Evolutionary conservation across 1,140 invertebrate genomes (phyloP).

Genomic region (Drosophila malerkotliana): DNA sequence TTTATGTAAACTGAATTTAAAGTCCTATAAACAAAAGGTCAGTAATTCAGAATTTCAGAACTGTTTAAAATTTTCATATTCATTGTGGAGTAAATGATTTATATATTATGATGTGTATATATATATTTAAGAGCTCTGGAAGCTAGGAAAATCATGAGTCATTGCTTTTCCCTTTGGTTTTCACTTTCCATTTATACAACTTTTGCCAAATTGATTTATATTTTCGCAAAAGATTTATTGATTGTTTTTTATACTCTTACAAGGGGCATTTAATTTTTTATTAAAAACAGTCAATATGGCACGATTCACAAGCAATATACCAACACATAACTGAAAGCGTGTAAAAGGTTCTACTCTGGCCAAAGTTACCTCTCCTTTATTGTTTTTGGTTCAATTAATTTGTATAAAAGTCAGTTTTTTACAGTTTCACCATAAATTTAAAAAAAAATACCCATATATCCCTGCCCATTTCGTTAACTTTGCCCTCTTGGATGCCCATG

Average conservation of each 20-base stretch:
- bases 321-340: background rate
- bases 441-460: conserved; percentile 2
- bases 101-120: background rate
- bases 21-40: background rate
- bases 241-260: background rate
- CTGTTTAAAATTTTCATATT: background rate
- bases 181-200: background rate
- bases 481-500: conserved; percentile 1
- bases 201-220: conserved; percentile 3
- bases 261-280: background rate
- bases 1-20: background rate
- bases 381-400: conserved; percentile 23
- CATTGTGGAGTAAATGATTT: background rate
- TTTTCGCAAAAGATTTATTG: conserved; percentile 26
- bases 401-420: conserved; percentile 13
- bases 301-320: too few relatives aligned
- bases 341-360: background rate
- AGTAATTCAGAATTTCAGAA: background rate
- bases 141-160: background rate
- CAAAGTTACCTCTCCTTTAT: background rate
- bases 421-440: background rate
- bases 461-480: conserved; percentile 7
- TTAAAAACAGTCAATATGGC: too few relatives aligned
- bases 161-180: conserved; percentile 2
- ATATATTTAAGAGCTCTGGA: background rate